Evolutionary conservation across 1,140 invertebrate species (phyloP), one percentile per base, ranked within the genome.

Genomic region (Aradophagus sp.): DNA sequence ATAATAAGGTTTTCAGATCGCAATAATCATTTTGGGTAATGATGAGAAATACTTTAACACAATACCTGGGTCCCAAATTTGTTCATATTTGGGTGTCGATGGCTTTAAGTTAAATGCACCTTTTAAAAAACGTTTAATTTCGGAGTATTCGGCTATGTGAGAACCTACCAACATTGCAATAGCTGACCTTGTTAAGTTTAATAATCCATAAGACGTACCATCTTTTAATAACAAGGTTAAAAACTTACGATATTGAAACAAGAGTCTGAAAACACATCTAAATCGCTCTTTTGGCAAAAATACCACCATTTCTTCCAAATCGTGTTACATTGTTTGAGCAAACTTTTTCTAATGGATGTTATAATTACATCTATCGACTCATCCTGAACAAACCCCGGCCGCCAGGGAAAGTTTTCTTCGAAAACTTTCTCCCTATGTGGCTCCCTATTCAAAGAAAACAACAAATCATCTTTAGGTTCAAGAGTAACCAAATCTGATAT

Each of bases 381-480:
- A 6, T 10, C 4, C 10, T 4, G 34, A 36, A 8, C 34, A 44
- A 20, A 44, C 29, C 16, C 39, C 39, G 1, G 39, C 39, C 23
- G 16, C 39, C 38, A 41, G 38, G 38, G 38, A 19, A 45, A 45
- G 42, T 2, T 17, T 32, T 8, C 20, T 5, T 16, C 16, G 20
- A 0, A 45, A 4, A n/a, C n/a, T n/a, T n/a, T n/a, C n/a, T n/a
- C n/a, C n/a, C 14, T 27, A 20, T 34, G 42, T 2, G 42, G 27
- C 17, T 45, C 1, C 14, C 16, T 45, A 7, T 32, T 32, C 8
- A 45, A 32, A 32, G 42, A 45, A 20, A 45, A 19, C 32, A 45
- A 45, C 4, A 45, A 13, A 14, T 32, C 7, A 4, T 44, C 6
- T 0, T 44, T 16, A 39, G 58, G 20, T 35, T 34, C 10, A 16